A percentile compares a stretch with the other conserved stretches of the same genome.
These are phyloP conservation scores for Lagopus leucura DNA, from an alignment of 2,113 vertebrate species.

Conservation along the genomic window DNA sequence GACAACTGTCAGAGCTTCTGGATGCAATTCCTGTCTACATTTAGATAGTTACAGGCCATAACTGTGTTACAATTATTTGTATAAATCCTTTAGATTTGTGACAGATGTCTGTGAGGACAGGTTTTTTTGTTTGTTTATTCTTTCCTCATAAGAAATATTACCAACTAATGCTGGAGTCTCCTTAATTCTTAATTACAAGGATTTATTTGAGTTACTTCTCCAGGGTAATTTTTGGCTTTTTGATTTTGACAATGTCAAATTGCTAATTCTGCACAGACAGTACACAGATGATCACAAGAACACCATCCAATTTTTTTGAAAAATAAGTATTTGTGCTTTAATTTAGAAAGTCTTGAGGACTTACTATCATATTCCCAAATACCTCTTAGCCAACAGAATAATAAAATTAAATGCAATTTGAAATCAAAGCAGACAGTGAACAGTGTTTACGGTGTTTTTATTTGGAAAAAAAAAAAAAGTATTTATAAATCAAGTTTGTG, in stretches of 20 bases:
- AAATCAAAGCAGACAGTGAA: background rate
- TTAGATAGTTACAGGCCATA: background rate
- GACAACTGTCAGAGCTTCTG: background rate
- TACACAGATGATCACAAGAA: background rate
- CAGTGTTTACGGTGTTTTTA: background rate
- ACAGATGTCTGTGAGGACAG: rapidly evolving
- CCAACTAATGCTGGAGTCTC: background rate
- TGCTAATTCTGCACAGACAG: background rate
- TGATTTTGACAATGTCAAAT: rapidly evolving
- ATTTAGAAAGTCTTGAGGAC: background rate
- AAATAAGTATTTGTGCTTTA: rapidly evolving
- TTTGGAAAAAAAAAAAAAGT: background rate
- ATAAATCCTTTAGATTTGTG: background rate
- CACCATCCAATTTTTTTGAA: rapidly evolving
- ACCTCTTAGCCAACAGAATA: background rate
- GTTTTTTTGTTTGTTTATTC: background rate
- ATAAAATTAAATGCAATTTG: background rate
- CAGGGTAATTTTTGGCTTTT: background rate
- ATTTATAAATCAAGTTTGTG: background rate
- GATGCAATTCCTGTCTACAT: rapidly evolving
- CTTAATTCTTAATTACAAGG: background rate
- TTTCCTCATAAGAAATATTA: background rate
- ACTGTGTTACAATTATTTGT: background rate
- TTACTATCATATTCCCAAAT: background rate
- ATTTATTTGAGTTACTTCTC: background rate